A percentile compares a stretch with the other conserved stretches of the same genome.
These are phyloP conservation scores for Ennomos fuscantarius DNA, from an alignment of 2,888 invertebrate genomes.

Conservation along the genomic window DNA sequence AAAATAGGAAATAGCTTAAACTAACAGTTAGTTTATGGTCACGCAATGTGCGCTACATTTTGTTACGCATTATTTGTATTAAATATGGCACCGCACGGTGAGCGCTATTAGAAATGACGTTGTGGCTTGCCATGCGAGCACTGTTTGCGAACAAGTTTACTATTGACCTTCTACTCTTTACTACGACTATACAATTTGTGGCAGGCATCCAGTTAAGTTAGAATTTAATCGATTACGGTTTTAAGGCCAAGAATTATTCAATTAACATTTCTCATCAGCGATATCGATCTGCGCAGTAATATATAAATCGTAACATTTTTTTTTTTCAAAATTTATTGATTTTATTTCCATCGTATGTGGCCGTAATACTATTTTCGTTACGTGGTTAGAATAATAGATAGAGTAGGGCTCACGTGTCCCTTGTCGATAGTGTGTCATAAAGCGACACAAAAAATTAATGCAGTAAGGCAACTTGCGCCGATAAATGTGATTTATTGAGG, in stretches of 20 bases:
- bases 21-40: slow-evolving; percentile 4
- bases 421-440: slow-evolving; percentile 12
- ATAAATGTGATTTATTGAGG: neutral
- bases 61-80: slow-evolving; percentile 7
- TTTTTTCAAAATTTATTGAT: slow-evolving; percentile 16
- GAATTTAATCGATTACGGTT: too few species aligned
- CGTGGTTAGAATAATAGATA: slow-evolving; percentile 15
- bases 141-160: too few species aligned
- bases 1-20: neutral
- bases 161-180: too few species aligned
- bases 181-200: too few species aligned
- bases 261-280: neutral
- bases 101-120: too few species aligned
- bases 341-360: slow-evolving; percentile 7
- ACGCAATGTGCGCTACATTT: slow-evolving; percentile 8
- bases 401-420: slow-evolving; percentile 14
- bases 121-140: too few species aligned
- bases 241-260: too few species aligned
- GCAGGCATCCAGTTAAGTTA: too few species aligned
- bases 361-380: slow-evolving; percentile 18
- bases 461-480: slow-evolving; percentile 9
- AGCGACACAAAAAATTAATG: slow-evolving; percentile 1
- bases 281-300: slow-evolving; percentile 16
- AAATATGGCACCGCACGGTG: neutral
- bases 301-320: too few species aligned